A percentile compares a stretch with the other conserved stretches of the same genome.
phyloP scores from a whole-genome alignment of 2,888 invertebrate genomes.

The Balanococcus diminutus region DNA sequence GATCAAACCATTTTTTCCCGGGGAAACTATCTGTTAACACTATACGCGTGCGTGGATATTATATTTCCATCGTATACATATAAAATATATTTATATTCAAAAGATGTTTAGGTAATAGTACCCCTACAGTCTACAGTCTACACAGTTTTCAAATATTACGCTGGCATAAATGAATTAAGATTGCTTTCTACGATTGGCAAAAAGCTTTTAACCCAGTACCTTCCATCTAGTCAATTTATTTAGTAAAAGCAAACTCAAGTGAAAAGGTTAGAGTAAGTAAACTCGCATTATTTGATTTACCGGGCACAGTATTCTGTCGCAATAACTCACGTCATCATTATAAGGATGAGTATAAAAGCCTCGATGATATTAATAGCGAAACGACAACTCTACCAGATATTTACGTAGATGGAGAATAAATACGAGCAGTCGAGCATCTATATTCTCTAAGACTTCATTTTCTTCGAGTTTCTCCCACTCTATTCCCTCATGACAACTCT shows the following conservation, averaged over 20 bases:
- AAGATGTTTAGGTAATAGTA: neutral
- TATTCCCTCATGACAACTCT: neutral
- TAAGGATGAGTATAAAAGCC: neutral
- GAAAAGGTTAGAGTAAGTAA: constrained; percentile 22
- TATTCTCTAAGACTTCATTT: constrained; percentile 5
- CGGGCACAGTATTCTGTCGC: constrained; percentile 23
- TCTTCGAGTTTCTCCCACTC: neutral
- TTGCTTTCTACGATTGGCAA: constrained; percentile 22
- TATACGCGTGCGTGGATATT: constrained; percentile 12
- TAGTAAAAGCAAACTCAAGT: constrained; percentile 26
- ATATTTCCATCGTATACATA: constrained; percentile 16
- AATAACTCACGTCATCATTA: constrained; percentile 9
- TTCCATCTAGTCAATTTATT: constrained; percentile 23
- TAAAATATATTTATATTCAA: too few species aligned
- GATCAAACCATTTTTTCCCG: too few species aligned
- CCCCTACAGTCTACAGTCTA: neutral
- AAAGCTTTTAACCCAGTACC: constrained; percentile 20
- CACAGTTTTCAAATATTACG: constrained; percentile 18
- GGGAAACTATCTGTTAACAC: neutral
- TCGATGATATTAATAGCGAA: constrained; percentile 24
- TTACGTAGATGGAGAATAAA: neutral
- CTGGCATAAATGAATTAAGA: constrained; percentile 22
- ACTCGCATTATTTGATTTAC: constrained; percentile 19
- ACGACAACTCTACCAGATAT: neutral
- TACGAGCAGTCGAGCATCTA: neutral